phyloP scores from a whole-genome alignment of 2,888 invertebrate species.

The Pristionchus exspectatus region DNA sequence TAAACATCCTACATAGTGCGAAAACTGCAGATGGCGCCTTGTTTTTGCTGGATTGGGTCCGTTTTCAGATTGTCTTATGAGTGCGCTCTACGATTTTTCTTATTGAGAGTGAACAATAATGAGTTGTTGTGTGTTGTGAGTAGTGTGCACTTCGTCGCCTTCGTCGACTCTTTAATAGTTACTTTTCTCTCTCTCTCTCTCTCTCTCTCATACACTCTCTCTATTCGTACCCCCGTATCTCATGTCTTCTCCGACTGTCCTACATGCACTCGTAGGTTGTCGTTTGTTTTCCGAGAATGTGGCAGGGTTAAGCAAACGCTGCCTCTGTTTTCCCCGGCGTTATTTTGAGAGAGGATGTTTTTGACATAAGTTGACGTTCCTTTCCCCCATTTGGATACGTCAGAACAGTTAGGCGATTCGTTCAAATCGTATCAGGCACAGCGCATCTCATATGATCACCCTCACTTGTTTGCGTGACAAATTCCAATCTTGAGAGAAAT shows the following conservation, averaged over 20 bases:
- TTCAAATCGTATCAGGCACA: conserved; percentile 31
- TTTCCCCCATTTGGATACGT: neutral
- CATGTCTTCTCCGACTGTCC: neutral
- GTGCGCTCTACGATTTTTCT: neutral
- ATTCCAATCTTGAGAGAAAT: conserved; percentile 26
- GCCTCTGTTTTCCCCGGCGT: neutral
- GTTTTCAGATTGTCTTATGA: neutral
- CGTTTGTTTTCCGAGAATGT: conserved; percentile 13
- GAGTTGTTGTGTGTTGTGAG: neutral
- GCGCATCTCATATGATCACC: conserved; percentile 33
- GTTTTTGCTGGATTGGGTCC: neutral
- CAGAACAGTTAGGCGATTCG: conserved; percentile 3
- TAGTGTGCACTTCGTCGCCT: neutral
- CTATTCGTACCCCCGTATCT: neutral
- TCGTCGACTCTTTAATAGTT: neutral
- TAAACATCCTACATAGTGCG: no score
- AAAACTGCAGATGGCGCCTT: no score
- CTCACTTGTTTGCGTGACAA: conserved; percentile 15
- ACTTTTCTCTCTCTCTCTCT: no score
- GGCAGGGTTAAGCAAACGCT: neutral
- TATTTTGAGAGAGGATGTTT: neutral
- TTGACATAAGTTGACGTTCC: neutral
- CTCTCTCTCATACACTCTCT: neutral
- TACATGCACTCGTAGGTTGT: neutral
- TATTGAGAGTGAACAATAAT: neutral